These are phyloP conservation scores for Artibeus jamaicensis DNA, from an alignment of 2,797 vertebrate genomes.

Conservation along the genomic window DNA sequence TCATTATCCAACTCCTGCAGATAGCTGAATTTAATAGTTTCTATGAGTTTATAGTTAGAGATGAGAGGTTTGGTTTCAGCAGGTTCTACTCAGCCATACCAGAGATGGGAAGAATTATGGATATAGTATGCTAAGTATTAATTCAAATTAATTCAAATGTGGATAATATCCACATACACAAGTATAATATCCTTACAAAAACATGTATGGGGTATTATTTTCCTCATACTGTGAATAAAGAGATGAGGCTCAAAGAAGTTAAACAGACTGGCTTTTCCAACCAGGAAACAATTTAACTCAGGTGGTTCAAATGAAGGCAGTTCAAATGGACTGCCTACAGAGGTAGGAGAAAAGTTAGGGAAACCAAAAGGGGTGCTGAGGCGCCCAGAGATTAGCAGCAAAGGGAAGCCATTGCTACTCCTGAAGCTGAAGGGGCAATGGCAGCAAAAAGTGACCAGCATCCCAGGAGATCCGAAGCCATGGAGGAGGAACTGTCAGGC, in stretches of 20 bases:
- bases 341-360: background rate
- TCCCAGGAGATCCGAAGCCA: background rate
- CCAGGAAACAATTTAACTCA: background rate
- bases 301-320: background rate
- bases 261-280: background rate
- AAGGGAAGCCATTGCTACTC: background rate
- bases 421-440: background rate
- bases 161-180: background rate
- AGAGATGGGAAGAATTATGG: background rate
- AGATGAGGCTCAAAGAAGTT: background rate
- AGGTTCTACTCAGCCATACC: background rate
- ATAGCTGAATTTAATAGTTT: background rate
- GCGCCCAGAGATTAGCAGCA: background rate
- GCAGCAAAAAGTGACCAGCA: background rate
- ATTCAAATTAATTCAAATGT: background rate
- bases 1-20: background rate
- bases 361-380: background rate
- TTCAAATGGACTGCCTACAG: background rate
- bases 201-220: background rate
- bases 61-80: background rate
- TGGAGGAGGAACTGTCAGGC: background rate
- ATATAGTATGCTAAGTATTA: background rate
- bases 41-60: background rate
- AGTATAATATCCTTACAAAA: background rate
- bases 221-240: background rate